Percentiles rank a stretch among this genome's conserved stretches.
phyloP scores from a whole-genome alignment of 2,113 vertebrate genomes.

The Geococcyx californianus region DNA sequence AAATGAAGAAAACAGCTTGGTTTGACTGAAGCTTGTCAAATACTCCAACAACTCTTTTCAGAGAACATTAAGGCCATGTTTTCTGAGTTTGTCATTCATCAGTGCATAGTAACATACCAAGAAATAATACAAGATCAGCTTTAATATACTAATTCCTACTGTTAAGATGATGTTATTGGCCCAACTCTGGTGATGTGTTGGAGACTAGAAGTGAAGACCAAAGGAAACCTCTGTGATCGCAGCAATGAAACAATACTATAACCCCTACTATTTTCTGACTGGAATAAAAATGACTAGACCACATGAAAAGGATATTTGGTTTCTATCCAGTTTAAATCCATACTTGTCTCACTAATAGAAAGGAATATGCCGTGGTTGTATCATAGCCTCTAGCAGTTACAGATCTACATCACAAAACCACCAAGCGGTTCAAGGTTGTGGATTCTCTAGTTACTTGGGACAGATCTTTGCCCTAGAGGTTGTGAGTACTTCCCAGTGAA shows the following conservation, averaged over 20 bases:
- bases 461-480: background rate
- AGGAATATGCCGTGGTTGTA: background rate
- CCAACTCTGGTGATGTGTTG: background rate
- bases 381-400: background rate
- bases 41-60: constrained; percentile 8
- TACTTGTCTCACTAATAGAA: background rate
- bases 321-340: background rate
- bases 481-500: background rate
- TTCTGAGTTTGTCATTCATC: background rate
- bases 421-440: background rate
- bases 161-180: background rate
- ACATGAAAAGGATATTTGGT: background rate
- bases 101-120: background rate
- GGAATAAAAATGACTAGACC: background rate
- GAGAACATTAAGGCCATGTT: background rate
- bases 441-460: background rate
- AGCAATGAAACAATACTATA: background rate
- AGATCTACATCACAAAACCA: background rate
- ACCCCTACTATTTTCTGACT: background rate
- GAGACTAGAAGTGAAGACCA: background rate
- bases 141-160: background rate
- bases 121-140: background rate
- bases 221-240: background rate
- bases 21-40: constrained; percentile 34
- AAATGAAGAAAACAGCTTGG: background rate